Conservation (phyloP, 2,113 vertebrate species). For the Hiodon alosoides region DNA sequence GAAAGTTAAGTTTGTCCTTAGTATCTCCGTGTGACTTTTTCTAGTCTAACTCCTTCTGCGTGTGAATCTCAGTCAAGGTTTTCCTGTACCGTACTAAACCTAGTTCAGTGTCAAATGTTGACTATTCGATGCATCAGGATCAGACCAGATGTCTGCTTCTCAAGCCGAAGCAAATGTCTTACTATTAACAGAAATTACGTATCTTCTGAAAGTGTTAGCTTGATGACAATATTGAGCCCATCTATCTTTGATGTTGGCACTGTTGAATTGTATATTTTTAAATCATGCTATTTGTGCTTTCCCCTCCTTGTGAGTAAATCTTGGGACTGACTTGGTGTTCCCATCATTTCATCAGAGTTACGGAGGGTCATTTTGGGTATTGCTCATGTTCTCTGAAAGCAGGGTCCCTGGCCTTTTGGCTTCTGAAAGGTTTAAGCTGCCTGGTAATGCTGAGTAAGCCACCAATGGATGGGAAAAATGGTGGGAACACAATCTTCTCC, state of each 20-base stretch:
- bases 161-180: neutral
- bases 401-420: neutral
- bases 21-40: neutral
- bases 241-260: neutral
- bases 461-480: neutral
- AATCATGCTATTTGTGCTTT: neutral
- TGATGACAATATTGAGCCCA: neutral
- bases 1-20: neutral
- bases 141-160: neutral
- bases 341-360: neutral
- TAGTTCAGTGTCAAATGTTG: neutral
- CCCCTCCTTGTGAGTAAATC: neutral
- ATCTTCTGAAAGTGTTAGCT: neutral
- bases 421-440: neutral
- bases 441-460: neutral
- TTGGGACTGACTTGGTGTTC: neutral
- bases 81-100: too few relatives aligned
- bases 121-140: neutral
- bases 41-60: neutral
- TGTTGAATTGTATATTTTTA: neutral
- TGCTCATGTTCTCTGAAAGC: neutral
- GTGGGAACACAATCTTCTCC: neutral
- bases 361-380: neutral
- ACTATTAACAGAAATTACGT: neutral
- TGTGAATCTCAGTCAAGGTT: too few relatives aligned